These are phyloP conservation scores for Rhopilema esculentum DNA, from an alignment of 30 jellyfish, hydroid and myxozoan genomes.

Conservation along the genomic window DNA sequence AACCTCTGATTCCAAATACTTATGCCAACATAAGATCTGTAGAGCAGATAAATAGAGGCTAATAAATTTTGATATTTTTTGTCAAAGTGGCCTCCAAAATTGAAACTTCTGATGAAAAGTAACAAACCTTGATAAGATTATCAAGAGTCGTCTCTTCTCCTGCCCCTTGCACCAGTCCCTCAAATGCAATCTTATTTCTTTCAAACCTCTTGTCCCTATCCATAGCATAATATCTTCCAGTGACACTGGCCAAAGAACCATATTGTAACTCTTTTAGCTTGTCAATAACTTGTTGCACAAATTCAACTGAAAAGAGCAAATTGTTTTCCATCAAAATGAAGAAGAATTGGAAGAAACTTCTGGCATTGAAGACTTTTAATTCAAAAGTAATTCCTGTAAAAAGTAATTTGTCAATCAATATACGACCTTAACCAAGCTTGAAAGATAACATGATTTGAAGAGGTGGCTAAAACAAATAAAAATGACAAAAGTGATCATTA, in stretches of 20 bases:
- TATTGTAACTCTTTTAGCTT: constrained; percentile 76
- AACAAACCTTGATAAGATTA: constrained; percentile 71
- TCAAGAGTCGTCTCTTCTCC: constrained; percentile 81
- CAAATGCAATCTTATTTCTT: constrained; percentile 93
- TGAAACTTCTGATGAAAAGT: too few relatives aligned
- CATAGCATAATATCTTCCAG: constrained; percentile 99
- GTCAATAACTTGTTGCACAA: constrained; percentile 87
- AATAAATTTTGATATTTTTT: too few relatives aligned
- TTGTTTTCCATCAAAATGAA: background rate
- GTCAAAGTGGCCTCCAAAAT: too few relatives aligned
- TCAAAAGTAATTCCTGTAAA: too few relatives aligned
- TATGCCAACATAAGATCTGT: too few relatives aligned
- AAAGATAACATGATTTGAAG: too few relatives aligned
- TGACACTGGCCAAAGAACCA: constrained; percentile 88
- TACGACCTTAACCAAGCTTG: too few relatives aligned
- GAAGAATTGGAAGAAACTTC: background rate
- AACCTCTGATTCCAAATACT: too few relatives aligned
- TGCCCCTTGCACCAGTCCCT: constrained; percentile 91
- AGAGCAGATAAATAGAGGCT: too few relatives aligned
- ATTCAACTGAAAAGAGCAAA: constrained; percentile 55
- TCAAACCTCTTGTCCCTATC: constrained; percentile 98
- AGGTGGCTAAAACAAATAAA: too few relatives aligned
- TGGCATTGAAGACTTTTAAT: background rate
- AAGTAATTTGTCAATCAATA: too few relatives aligned
- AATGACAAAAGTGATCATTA: too few relatives aligned